Evolutionary conservation across 2,888 invertebrate genomes (phyloP).

Genomic region (Drosophila nr. medialis): DNA sequence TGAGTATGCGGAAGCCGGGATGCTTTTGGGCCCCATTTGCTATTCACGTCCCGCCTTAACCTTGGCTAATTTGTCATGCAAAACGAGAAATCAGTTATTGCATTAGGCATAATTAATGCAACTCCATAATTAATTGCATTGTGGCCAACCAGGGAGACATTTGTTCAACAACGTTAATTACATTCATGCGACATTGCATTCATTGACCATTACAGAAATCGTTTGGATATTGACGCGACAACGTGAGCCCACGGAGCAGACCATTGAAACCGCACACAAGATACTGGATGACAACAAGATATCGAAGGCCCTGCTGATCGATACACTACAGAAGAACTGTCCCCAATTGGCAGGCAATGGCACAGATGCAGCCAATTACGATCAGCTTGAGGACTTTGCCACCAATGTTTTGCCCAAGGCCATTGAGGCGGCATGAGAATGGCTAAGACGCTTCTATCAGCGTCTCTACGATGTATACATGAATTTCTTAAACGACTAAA

Average conservation of each 20-base stretch:
- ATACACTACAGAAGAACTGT: slow-evolving; percentile 73
- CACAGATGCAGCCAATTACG: slow-evolving; percentile 8
- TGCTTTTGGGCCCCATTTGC: background rate
- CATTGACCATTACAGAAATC: slow-evolving; percentile 53
- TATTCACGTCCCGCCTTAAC: slow-evolving; percentile 28
- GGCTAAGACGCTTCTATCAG: slow-evolving; percentile 72
- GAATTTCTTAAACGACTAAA: slow-evolving; percentile 54
- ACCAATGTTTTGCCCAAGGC: slow-evolving; percentile 54
- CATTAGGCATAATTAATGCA: slow-evolving; percentile 63
- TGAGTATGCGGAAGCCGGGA: slow-evolving; percentile 66
- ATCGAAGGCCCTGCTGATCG: slow-evolving; percentile 65
- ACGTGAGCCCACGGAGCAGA: slow-evolving; percentile 65
- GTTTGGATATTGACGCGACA: slow-evolving; percentile 81
- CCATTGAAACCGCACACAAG: slow-evolving; percentile 65
- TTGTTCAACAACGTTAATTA: slow-evolving; percentile 42
- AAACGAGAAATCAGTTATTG: slow-evolving; percentile 62
- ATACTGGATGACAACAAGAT: slow-evolving; percentile 76
- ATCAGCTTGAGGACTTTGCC: slow-evolving; percentile 28
- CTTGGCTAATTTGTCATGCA: slow-evolving; percentile 64
- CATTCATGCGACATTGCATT: slow-evolving; percentile 31
- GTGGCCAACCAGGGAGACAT: slow-evolving; percentile 37
- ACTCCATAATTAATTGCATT: slow-evolving; percentile 54
- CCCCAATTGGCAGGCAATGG: slow-evolving; percentile 53
- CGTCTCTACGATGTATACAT: slow-evolving; percentile 70
- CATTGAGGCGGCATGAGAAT: slow-evolving; percentile 70